A percentile compares a stretch with the other conserved stretches of the same genome.
These are phyloP conservation scores for Oxyruncus cristatus DNA, from an alignment of 2,113 vertebrate species.

Conservation along the genomic window DNA sequence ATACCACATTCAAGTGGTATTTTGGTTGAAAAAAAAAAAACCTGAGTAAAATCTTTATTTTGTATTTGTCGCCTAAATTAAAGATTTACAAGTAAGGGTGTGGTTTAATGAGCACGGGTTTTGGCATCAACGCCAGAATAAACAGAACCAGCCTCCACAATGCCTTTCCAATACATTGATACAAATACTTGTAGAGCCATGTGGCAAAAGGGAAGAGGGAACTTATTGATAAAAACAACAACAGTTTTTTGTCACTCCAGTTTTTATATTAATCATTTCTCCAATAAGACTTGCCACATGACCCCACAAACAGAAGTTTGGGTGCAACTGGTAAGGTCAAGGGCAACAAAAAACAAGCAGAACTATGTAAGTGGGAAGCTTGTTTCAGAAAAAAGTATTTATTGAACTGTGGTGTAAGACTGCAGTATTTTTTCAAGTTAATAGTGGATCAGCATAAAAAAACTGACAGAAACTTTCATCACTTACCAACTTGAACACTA, in stretches of 20 bases:
- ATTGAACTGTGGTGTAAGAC: background rate
- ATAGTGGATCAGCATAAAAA: background rate
- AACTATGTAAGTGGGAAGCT: background rate
- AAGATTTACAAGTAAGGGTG: background rate
- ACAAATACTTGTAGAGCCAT: background rate
- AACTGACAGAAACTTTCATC: background rate
- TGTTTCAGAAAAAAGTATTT: background rate
- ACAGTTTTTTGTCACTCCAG: background rate
- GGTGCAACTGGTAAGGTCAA: background rate
- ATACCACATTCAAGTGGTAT: background rate
- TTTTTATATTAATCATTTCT: background rate
- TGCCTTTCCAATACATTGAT: background rate
- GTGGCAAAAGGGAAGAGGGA: background rate
- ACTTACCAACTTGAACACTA: background rate
- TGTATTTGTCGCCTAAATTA: background rate
- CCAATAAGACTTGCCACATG: background rate
- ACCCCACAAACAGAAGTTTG: background rate
- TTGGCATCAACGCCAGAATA: background rate
- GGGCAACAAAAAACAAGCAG: background rate
- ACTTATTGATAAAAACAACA: background rate
- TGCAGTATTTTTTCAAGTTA: background rate
- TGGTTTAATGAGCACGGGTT: background rate
- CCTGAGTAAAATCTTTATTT: background rate
- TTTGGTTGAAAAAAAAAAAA: background rate
- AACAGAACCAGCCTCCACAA: background rate